Evolutionary conservation across 2,888 invertebrate species (phyloP), one percentile per base, ranked within the genome.

Genomic region (Nemotelus nigrinus): DNA sequence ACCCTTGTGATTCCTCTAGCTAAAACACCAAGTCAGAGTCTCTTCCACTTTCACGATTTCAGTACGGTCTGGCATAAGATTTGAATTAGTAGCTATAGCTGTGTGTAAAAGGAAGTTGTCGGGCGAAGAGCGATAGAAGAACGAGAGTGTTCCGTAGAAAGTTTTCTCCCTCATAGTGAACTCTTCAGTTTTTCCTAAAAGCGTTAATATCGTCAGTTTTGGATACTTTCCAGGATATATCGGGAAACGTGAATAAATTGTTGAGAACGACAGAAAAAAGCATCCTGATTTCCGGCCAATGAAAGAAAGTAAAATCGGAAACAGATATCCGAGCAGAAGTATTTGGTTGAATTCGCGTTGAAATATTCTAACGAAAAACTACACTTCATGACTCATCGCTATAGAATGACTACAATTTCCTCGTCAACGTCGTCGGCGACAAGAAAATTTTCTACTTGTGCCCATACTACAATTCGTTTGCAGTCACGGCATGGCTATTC

Each of bases 331-430:
- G 25, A 25, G 1, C 25, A 25, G 25, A 25, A 25, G 25, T 25
- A 25, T 25, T 25, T 25, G 25, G 0, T 25, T 25, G 25, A 25
- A 8, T 70, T 70, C 43, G 55, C 70, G 53, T 47, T 45, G 10
- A n/a, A 63, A 8, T 44, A 65, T 25, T 25, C 25, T 25, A 25
- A 25, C 3, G 7, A 47, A 65, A 65, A 65, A 70, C 55, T 55
- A 55, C 70, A 43, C 43, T 70, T 6, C 3, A 70, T 70, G 70
- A 70, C 47, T 70, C 70, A 70, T 70, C 55, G 6, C 39, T 55
- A 44, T 68, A 67, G 44, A 67, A 45, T 67, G 67, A 67, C 25
- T 25, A 60, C 58, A 58, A 7, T 25, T 10, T 39, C 41, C 44
- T 50, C 55, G 53, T 47, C 55, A 41, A 43, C 65, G 25, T 53